A percentile compares a stretch with the other conserved stretches of the same genome.
These are phyloP conservation scores for Alfaro cultratus DNA, from an alignment of 2,797 vertebrate genomes.

Conservation along the genomic window DNA sequence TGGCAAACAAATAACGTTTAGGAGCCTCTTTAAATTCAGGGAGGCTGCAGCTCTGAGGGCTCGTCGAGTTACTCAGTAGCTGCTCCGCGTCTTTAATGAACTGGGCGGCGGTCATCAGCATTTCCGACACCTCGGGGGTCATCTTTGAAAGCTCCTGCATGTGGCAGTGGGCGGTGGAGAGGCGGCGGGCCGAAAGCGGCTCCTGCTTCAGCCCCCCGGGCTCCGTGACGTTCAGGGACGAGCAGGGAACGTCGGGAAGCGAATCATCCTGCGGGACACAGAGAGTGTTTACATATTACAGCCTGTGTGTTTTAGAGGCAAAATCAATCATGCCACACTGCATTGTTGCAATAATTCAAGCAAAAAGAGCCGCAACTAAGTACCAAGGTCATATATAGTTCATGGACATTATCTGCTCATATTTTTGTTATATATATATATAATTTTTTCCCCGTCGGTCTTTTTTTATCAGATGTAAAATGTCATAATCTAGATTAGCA, in stretches of 20 bases:
- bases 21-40: accelerated
- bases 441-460: background rate
- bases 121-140: accelerated
- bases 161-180: slow-evolving; percentile 33
- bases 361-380: background rate
- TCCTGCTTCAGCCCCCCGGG: background rate
- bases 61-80: accelerated
- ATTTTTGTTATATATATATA: too few species aligned
- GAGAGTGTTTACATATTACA: background rate
- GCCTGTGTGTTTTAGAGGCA: background rate
- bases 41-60: accelerated
- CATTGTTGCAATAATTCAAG: background rate
- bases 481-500: background rate
- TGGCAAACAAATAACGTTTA: background rate
- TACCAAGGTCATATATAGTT: background rate
- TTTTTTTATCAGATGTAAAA: background rate
- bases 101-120: accelerated
- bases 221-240: accelerated
- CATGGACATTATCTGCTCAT: background rate
- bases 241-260: background rate
- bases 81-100: accelerated
- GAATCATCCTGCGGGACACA: background rate
- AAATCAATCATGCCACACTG: background rate
- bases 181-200: accelerated
- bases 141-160: accelerated